These are phyloP conservation scores for Bombus ignitus DNA, from an alignment of 1,140 invertebrate species.

Conservation along the genomic window DNA sequence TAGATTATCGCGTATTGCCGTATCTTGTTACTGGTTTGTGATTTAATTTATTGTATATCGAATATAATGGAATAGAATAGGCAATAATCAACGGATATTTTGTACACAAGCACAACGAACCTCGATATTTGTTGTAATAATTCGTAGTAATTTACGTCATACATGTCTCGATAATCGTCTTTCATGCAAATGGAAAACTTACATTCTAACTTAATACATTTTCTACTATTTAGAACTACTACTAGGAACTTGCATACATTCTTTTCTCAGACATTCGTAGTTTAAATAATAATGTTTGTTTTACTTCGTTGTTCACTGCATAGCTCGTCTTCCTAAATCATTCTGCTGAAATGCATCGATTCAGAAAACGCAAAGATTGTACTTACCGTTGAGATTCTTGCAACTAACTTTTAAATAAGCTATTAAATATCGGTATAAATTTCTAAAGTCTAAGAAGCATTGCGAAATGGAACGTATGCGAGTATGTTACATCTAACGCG, in stretches of 20 bases:
- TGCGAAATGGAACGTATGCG: too few species aligned
- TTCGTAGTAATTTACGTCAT: background rate
- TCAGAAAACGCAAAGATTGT: too few species aligned
- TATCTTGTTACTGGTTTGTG: background rate
- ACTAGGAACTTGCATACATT: background rate
- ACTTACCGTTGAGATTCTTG: too few species aligned
- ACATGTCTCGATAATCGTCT: background rate
- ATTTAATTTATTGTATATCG: background rate
- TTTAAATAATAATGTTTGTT: background rate
- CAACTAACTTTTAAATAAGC: too few species aligned
- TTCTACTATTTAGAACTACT: background rate
- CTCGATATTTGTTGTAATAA: background rate
- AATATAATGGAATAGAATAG: background rate
- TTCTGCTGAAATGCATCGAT: too few species aligned
- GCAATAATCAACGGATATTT: background rate
- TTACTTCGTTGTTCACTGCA: too few species aligned
- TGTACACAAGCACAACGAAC: background rate
- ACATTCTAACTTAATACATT: background rate
- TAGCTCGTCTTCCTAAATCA: too few species aligned
- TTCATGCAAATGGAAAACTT: background rate
- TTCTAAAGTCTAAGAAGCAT: too few species aligned
- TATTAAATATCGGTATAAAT: too few species aligned
- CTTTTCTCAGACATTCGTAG: too few species aligned
- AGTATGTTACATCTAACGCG: too few species aligned
- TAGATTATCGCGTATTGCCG: background rate